phyloP scores from a whole-genome alignment of 2,113 vertebrate species.

The Oreochromis niloticus region DNA sequence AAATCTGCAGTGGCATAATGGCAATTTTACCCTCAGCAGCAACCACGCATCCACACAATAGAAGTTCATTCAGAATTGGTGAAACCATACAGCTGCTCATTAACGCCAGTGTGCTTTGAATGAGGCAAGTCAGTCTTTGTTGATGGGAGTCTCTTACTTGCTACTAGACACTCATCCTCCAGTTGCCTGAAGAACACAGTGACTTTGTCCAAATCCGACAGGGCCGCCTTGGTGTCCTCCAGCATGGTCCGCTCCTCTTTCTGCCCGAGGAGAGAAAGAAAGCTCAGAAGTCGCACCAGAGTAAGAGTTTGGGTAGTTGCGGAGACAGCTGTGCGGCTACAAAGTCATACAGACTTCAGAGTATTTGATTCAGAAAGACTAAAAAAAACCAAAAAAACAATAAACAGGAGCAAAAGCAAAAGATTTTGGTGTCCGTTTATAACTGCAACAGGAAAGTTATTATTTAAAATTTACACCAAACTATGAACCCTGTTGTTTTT shows the following conservation, averaged over 20 bases:
- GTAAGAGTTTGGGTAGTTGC: background rate
- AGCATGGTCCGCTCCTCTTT: slow-evolving; percentile 91
- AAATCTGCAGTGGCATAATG: slow-evolving; percentile 9
- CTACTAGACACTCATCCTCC: slow-evolving; percentile 86
- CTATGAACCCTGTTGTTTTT: background rate
- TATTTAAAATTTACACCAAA: background rate
- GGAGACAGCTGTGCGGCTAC: background rate
- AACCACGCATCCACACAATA: slow-evolving; percentile 21
- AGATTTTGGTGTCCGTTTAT: background rate
- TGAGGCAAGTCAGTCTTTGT: slow-evolving; percentile 27
- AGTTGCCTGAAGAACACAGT: slow-evolving; percentile 89
- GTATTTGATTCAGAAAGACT: background rate
- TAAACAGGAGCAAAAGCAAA: background rate
- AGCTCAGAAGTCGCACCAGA: background rate
- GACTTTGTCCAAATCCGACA: slow-evolving; percentile 92
- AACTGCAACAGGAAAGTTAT: background rate
- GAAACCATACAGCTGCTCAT: slow-evolving; percentile 51
- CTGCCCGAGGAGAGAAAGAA: slow-evolving; percentile 60
- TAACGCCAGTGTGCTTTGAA: slow-evolving; percentile 24
- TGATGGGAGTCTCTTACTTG: slow-evolving; percentile 79
- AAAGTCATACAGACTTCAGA: background rate
- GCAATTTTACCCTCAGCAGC: slow-evolving; percentile 3
- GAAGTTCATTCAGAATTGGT: slow-evolving; percentile 33
- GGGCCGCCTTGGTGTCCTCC: slow-evolving; percentile 89
- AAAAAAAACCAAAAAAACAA: background rate